Conservation (phyloP, 1,140 invertebrate genomes). For the Drosophila ogumai region DNA sequence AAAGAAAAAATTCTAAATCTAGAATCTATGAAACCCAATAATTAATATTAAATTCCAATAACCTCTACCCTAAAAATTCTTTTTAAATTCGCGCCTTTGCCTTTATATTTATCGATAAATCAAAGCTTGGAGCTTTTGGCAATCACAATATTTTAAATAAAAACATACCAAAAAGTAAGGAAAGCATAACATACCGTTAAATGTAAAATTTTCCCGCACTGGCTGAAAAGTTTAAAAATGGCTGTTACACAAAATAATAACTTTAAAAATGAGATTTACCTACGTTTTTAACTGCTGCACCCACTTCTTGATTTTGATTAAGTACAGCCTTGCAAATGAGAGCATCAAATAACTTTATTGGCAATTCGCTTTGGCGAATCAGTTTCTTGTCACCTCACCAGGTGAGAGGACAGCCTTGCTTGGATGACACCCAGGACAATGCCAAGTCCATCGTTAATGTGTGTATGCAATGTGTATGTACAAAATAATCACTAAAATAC, state of each 20-base stretch:
- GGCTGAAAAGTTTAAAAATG: constrained; percentile 2
- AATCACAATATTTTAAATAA: background rate
- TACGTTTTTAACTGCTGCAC: background rate
- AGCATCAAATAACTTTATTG: constrained; percentile 70
- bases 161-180: constrained; percentile 2
- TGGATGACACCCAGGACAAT: background rate
- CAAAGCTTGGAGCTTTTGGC: constrained; percentile 10
- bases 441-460: constrained; percentile 31
- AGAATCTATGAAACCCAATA: too few relatives aligned
- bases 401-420: constrained; percentile 52
- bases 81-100: constrained; percentile 1
- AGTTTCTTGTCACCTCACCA: constrained; percentile 46
- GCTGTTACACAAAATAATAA: background rate
- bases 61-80: too few relatives aligned
- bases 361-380: constrained; percentile 55
- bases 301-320: constrained; percentile 19
- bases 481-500: constrained; percentile 76
- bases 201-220: constrained; percentile 4
- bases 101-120: constrained; percentile 16
- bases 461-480: constrained; percentile 52
- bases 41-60: background rate
- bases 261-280: background rate
- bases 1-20: too few relatives aligned
- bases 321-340: constrained; percentile 15
- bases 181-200: background rate